Base-by-base conservation (phyloP, 2,113 vertebrate genomes). In the Recurvirostra avosetta region DNA sequence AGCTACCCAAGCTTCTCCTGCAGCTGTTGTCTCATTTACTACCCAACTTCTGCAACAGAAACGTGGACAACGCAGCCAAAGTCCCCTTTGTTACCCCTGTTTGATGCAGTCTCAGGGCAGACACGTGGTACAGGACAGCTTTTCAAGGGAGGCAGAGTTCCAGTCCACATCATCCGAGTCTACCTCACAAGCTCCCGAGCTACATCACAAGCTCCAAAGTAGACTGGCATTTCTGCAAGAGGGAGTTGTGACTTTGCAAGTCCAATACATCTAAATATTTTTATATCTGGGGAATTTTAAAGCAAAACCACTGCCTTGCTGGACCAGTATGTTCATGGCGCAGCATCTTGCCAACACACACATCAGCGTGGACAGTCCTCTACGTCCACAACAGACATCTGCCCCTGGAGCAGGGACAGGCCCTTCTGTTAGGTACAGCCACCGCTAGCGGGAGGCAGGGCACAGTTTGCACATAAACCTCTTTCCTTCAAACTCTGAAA, bases 41-140 rank as follows among this genome's bases (percentile, higher is more conserved):
- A 55, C 20, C 12, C 47, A 74, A 15, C 21, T 70, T 58, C 86
- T 71, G 67, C 72, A 67, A 41, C 23, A 61, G 30, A 73, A 13
- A 30, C 13, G 8, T 1, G 4, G 73, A 22, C 13, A 82, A 71
- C 4, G 32, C 49, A 86, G 63, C 25, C 72, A 58, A 8, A 91
- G 41, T 29, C 12, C 25, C 29, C 27, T 71, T 55, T 61, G 11
- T 36, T 72, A 50, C 19, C 56, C 0, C 0, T 11, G 40, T 61
- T 40, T 73, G 49, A 56, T 8, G 8, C 7, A 58, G 40, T 13
- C 38, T 80, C 50, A 45, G 38, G 20, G 30, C 12, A 78, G 74
- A 68, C 34, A 20, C 2, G 0, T 38, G 23, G 14, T 36, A 50
- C 8, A n/a, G 32, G 20, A 71, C 3, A 63, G 52, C 26, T 68